Base-by-base conservation (phyloP, 2,888 invertebrate genomes). In the Melieria crassipennis region DNA sequence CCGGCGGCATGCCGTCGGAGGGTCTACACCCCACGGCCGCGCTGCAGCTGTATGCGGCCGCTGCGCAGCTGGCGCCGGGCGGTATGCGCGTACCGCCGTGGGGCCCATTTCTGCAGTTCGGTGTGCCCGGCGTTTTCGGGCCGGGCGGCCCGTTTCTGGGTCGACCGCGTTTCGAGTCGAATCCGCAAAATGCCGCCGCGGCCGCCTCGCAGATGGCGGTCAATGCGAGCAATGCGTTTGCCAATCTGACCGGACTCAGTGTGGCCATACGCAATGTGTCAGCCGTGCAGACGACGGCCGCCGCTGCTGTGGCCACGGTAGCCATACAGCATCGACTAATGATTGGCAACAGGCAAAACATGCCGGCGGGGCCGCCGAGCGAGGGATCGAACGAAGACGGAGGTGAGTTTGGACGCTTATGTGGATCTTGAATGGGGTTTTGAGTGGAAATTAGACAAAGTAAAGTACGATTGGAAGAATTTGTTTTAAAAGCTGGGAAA, bases 371-470 rank as follows among this genome's bases (percentile, higher is more conserved):
- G 11, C 85, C 85, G 65, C 86, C 85, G n/a, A 85, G 85, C 69
- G 85, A 85, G 69, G 85, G 85, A 58, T 85, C 85, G 55, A 85
- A 85, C 45, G 85, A 85, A 75, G 85, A 85, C 78, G 84, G 82
- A 61, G 84, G 84, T 84, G 75, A 83, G 84, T 82, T 46, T 5
- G 0, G 13, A 52, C 52, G 13, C 52, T 9, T 1, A 6, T 9
- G 50, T 10, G 50, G 3, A 50, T 11, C 5, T 13, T 7, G 13
- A n/a, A 5, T 5, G 13, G 5, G 1, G 9, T 52, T 52, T 52
- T 13, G 52, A 10, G 2, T 50, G 3, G 9, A 52, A 52, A 52
- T 52, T 52, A 4, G 52, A 5, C 5, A 4, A 5, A 52, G 13
- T 52, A 10, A 11, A 10, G 50, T 50, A 2, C 50, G 3, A 3